Base-by-base conservation (phyloP, 2,113 vertebrate genomes). In the Cochlearius cochlearius region DNA sequence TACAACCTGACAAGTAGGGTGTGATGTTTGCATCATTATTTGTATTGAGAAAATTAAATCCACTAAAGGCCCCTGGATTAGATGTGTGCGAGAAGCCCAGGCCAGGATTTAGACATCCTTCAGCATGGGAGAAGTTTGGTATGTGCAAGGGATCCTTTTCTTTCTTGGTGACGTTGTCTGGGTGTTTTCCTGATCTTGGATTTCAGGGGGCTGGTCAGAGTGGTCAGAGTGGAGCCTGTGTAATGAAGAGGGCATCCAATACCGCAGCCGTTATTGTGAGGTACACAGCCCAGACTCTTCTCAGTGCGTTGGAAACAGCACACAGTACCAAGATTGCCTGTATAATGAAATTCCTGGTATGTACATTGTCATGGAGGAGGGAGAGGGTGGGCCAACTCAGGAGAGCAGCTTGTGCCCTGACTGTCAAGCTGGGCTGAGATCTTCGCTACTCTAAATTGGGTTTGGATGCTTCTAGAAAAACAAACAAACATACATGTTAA, bases 211-310 rank as follows among this genome's bases (percentile, higher is more conserved):
- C 76, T 99, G 99, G 99, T 99, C 99, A 19, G 98, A 98, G 47
- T 99, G 99, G 99, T 99, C 99, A 0, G 98, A 99, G 95, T 99
- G 99, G 99, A 99, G 99, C 13, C 88, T 98, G 32, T 99, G 99
- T 62, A 98, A 99, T 18, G 99, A 99, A 76, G 98, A 98, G 3
- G 99, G 99, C 38, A 83, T 98, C 86, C 99, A 99, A 64, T 98
- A 98, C 96, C 99, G 99, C 86, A 99, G 97, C 91, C 98, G 99
- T 39, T 98, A 89, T 41, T 99, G 98, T 47, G 99, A 98, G 97
- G 98, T 77, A 56, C 98, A 98, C 97, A 98, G 96, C 86, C 98
- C 98, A 1, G 98, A 98, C 69, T 88, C 97, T 10, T 86, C 86
- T 34, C 97, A 98, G 52, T 99, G 99, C 21, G 7, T 98, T 0